phyloP scores from a whole-genome alignment of 2,113 vertebrate genomes.

The Hymenochirus boettgeri region DNA sequence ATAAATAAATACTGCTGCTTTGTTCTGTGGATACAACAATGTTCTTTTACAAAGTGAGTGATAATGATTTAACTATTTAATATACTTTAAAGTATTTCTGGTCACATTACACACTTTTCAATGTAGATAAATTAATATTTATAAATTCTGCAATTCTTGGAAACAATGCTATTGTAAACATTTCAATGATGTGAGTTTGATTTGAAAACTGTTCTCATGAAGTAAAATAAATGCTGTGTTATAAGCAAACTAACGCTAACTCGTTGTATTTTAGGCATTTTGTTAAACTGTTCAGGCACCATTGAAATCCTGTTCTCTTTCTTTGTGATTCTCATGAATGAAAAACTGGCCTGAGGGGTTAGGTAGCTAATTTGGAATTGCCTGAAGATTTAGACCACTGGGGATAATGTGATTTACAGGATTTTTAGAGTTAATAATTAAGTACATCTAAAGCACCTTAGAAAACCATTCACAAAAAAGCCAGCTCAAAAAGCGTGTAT shows the following conservation, averaged over 20 bases:
- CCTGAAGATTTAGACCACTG: slow-evolving; percentile 33
- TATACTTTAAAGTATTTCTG: too few relatives aligned
- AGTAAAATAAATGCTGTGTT: slow-evolving; percentile 27
- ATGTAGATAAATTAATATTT: background rate
- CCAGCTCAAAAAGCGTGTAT: slow-evolving; percentile 33
- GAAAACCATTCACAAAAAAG: slow-evolving; percentile 36
- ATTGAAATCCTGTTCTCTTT: slow-evolving; percentile 35
- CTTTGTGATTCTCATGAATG: slow-evolving; percentile 41
- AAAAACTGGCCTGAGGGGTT: slow-evolving; percentile 43
- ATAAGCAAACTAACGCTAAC: slow-evolving; percentile 20
- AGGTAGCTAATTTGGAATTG: slow-evolving; percentile 39
- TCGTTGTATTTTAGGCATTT: slow-evolving; percentile 33
- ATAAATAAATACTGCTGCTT: too few relatives aligned
- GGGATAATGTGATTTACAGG: slow-evolving; percentile 35
- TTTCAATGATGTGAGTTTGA: slow-evolving; percentile 24
- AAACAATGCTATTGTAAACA: background rate
- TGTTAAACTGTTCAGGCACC: slow-evolving; percentile 29
- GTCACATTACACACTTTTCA: too few relatives aligned
- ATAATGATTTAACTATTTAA: too few relatives aligned
- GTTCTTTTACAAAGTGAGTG: too few relatives aligned
- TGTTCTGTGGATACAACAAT: too few relatives aligned
- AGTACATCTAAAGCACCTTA: slow-evolving; percentile 41
- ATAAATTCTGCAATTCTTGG: background rate
- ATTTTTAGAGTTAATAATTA: slow-evolving; percentile 44
- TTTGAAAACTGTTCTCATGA: slow-evolving; percentile 28